Percentiles rank a stretch among this genome's conserved stretches.
Conservation (phyloP, 2,797 vertebrate species). For the Dipus sagitta region DNA sequence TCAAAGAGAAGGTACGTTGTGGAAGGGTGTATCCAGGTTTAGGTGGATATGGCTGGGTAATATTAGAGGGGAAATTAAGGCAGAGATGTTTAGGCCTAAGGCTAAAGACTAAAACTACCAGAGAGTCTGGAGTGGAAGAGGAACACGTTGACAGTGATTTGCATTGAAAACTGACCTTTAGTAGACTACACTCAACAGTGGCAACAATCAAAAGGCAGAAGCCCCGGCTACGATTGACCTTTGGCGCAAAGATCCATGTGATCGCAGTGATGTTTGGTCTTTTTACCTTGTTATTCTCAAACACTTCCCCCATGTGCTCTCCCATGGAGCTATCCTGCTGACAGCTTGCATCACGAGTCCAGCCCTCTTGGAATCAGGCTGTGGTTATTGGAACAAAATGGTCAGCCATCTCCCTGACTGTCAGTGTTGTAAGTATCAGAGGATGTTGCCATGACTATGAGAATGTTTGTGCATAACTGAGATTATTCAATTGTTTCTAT, state of each 20-base stretch:
- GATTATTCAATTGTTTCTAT: slow-evolving; percentile 66
- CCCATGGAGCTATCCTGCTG: background rate
- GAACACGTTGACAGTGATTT: background rate
- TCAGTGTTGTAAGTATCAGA: slow-evolving; percentile 28
- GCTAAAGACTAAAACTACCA: background rate
- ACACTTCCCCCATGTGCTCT: background rate
- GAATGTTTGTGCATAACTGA: slow-evolving; percentile 50
- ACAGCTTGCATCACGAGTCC: background rate
- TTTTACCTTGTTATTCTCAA: background rate
- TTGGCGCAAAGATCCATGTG: background rate
- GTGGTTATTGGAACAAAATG: slow-evolving; percentile 50
- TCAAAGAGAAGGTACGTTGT: background rate
- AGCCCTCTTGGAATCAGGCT: background rate
- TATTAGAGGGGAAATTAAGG: background rate
- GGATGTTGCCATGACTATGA: slow-evolving; percentile 69
- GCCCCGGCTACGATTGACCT: background rate
- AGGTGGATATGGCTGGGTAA: background rate
- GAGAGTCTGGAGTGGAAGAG: background rate
- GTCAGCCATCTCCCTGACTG: slow-evolving; percentile 55
- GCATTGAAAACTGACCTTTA: background rate
- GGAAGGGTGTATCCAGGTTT: background rate
- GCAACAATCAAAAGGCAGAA: slow-evolving; percentile 28
- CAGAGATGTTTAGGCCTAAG: background rate
- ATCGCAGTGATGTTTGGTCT: background rate
- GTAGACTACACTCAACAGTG: background rate